Conservation (phyloP, 2,797 vertebrate species). For the Threskiornis aethiopicus region DNA sequence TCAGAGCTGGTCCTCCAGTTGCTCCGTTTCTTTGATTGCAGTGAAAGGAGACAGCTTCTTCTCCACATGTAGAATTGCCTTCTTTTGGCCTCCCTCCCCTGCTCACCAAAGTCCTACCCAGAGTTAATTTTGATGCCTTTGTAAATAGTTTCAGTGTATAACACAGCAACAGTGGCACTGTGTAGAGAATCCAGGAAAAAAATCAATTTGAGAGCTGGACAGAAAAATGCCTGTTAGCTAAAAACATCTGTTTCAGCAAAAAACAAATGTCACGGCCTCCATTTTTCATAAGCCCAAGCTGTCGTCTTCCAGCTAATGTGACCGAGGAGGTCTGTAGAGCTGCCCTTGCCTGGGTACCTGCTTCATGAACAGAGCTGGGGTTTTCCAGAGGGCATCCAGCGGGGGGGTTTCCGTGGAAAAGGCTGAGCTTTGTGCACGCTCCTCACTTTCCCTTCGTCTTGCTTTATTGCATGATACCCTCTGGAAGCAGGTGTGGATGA, state of each 20-base stretch:
- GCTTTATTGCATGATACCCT: neutral
- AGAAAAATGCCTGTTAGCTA: neutral
- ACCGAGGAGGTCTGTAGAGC: neutral
- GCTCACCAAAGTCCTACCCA: neutral
- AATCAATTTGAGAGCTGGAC: neutral
- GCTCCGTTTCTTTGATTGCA: neutral
- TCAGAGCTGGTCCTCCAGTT: neutral
- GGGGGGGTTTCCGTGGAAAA: neutral
- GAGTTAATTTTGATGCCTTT: neutral
- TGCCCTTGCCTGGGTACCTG: neutral
- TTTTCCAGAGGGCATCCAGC: neutral
- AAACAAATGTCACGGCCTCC: neutral
- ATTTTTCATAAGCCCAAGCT: neutral
- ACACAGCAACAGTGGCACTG: neutral
- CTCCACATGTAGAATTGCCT: neutral
- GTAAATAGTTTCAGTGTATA: neutral
- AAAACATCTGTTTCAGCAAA: slow-evolving; percentile 13
- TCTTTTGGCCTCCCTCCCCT: neutral
- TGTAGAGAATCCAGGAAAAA: neutral
- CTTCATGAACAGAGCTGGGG: neutral
- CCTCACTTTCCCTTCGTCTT: neutral
- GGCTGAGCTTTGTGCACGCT: neutral
- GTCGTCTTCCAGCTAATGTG: neutral
- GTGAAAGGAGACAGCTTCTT: neutral
- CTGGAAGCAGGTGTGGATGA: neutral